These are phyloP conservation scores for Diacarnus erythraeanus DNA, from an alignment of 37 sponge, comb jelly and placozoan species.

Conservation along the genomic window DNA sequence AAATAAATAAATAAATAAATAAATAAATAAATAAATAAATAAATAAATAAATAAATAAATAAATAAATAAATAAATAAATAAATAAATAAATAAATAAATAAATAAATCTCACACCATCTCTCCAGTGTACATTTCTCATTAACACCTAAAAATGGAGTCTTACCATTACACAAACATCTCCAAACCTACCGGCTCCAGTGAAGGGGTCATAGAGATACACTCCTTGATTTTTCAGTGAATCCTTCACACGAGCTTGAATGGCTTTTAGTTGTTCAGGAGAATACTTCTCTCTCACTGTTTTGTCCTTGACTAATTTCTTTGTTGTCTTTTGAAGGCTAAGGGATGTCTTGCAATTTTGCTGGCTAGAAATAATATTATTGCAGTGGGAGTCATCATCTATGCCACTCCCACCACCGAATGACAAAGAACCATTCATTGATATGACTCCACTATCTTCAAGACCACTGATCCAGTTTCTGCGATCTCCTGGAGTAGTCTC, in stretches of 20 bases:
- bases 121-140: no score
- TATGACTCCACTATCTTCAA: background rate
- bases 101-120: no score
- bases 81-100: no score
- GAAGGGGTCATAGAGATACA: slow-evolving; percentile 68
- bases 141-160: background rate
- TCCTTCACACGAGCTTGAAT: slow-evolving; percentile 67
- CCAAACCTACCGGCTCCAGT: slow-evolving; percentile 35
- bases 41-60: no score
- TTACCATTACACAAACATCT: no score
- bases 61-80: no score
- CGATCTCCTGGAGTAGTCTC: background rate
- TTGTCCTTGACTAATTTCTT: background rate
- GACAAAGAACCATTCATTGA: background rate
- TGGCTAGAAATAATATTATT: background rate
- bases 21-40: no score
- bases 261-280: slow-evolving; percentile 42
- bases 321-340: background rate
- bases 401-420: background rate
- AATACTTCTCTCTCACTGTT: background rate
- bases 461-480: background rate
- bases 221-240: slow-evolving; percentile 70
- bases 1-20: no score
- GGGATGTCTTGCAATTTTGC: background rate
- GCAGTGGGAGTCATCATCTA: background rate